Evolutionary conservation across 30 jellyfish, hydroid and myxozoan species (phyloP), one percentile per base, ranked within the genome.

Genomic region (Rhopilema esculentum): DNA sequence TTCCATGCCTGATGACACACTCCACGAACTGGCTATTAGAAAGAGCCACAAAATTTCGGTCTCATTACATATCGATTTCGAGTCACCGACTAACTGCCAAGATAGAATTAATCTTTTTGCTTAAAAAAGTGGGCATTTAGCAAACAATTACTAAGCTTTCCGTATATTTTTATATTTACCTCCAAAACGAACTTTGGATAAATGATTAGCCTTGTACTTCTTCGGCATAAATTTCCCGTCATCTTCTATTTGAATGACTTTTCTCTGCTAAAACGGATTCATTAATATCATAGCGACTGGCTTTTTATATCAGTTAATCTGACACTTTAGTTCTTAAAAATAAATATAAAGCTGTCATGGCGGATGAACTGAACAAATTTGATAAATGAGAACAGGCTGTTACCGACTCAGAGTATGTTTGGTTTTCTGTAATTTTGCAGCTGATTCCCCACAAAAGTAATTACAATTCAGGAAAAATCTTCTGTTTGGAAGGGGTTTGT

Each of bases 341-440:
- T 73, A 73, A 73, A 31, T 30, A 40, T 9, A 73, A 73, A 73
- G 16, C 84, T 73, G 84, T 31, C 84, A 73, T 30, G 70, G 15
- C 50, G 20, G 50, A 31, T 73, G 84, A 73, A 48, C 40, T 32
- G 26, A 33, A 22, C 53, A 31, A 73, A 24, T 73, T 29, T 12
- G 70, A 18, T 67, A 73, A 16, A 2, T 33, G 9, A 40, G 57
- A 40, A 40, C 57, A 40, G 57, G 57, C 57, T 40, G 9, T 2
- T 40, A 40, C 57, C 57, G 57, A 40, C 57, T 40, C 9, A 40
- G 6, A 40, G 57, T 40, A 12, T 40, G 9, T n/a, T n/a, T n/a
- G n/a, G n/a, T n/a, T n/a, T n/a, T n/a, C n/a, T n/a, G n/a, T n/a
- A n/a, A n/a, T n/a, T n/a, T n/a, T n/a, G n/a, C n/a, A n/a, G n/a